These are phyloP conservation scores for Corythoichthys haematopterus DNA, from an alignment of 2,113 vertebrate genomes.

Conservation along the genomic window DNA sequence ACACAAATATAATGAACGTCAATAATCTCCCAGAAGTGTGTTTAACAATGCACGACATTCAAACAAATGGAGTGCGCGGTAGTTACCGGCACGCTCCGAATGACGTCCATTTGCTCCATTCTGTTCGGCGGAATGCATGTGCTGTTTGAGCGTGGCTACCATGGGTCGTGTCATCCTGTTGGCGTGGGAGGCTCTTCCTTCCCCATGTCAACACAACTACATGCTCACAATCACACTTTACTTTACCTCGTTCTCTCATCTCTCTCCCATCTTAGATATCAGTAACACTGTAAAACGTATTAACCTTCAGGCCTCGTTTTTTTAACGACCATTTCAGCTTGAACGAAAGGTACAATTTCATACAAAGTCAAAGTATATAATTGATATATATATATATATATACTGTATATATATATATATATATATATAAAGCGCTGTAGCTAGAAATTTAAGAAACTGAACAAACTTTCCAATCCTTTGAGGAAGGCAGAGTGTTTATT, in stretches of 20 bases:
- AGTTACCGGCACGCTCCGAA: background rate
- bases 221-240: slow-evolving; percentile 1
- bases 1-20: background rate
- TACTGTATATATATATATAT: too few relatives aligned
- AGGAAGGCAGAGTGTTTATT: background rate
- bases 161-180: slow-evolving; percentile 74
- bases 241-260: background rate
- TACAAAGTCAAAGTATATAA: too few relatives aligned
- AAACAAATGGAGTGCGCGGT: background rate
- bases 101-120: background rate
- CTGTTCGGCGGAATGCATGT: background rate
- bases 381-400: too few relatives aligned
- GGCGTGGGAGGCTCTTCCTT: slow-evolving; percentile 78
- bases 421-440: too few relatives aligned
- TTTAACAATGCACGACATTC: background rate
- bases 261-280: too few relatives aligned
- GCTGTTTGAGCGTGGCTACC: slow-evolving; percentile 62
- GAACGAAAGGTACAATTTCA: too few relatives aligned
- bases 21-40: background rate
- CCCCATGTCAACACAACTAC: slow-evolving; percentile 60
- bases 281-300: too few relatives aligned
- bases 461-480: too few relatives aligned
- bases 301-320: too few relatives aligned
- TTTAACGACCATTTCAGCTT: too few relatives aligned
- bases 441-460: too few relatives aligned